A percentile compares a stretch with the other conserved stretches of the same genome.
Evolutionary conservation across 1,140 invertebrate species (phyloP).

Genomic region (Cataglyphis hispanica): DNA sequence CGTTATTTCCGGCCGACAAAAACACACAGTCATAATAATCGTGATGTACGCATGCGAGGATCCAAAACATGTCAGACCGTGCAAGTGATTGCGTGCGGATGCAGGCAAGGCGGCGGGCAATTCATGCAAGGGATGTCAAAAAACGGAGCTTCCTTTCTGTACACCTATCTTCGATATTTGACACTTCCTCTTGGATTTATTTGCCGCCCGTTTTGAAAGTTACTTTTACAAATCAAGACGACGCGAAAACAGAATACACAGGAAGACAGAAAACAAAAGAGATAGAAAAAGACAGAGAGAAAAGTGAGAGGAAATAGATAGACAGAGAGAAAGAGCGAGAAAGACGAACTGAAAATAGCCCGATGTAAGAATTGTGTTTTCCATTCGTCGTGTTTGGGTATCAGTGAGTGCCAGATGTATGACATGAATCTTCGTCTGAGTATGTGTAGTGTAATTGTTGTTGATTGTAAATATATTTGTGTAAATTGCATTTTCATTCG

Average conservation of each 20-base stretch:
- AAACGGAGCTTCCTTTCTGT: slow-evolving; percentile 68
- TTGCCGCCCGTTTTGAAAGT: slow-evolving; percentile 19
- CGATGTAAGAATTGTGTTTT: slow-evolving; percentile 66
- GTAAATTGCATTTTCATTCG: slow-evolving; percentile 7
- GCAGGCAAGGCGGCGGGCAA: slow-evolving; percentile 67
- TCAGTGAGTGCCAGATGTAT: slow-evolving; percentile 23
- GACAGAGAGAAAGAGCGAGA: slow-evolving; percentile 58
- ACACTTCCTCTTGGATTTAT: slow-evolving; percentile 43
- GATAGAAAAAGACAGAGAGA: slow-evolving; percentile 16
- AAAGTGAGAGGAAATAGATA: slow-evolving; percentile 45
- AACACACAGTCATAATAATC: slow-evolving; percentile 65
- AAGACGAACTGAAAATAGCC: slow-evolving; percentile 69
- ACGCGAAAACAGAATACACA: slow-evolving; percentile 37
- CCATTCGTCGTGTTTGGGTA: slow-evolving; percentile 7
- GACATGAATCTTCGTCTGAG: slow-evolving; percentile 50
- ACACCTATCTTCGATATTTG: slow-evolving; percentile 14
- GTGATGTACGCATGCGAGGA: slow-evolving; percentile 74
- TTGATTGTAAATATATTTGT: slow-evolving; percentile 59
- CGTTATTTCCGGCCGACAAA: slow-evolving; percentile 22
- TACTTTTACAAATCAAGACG: slow-evolving; percentile 46
- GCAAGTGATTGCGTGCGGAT: slow-evolving; percentile 79
- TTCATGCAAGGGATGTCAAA: slow-evolving; percentile 74
- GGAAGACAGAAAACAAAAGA: slow-evolving; percentile 31
- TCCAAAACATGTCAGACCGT: slow-evolving; percentile 73
- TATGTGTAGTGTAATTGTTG: slow-evolving; percentile 71